Conservation (phyloP, 92 coral and sea anemone genomes). For the Porites cylindrica region DNA sequence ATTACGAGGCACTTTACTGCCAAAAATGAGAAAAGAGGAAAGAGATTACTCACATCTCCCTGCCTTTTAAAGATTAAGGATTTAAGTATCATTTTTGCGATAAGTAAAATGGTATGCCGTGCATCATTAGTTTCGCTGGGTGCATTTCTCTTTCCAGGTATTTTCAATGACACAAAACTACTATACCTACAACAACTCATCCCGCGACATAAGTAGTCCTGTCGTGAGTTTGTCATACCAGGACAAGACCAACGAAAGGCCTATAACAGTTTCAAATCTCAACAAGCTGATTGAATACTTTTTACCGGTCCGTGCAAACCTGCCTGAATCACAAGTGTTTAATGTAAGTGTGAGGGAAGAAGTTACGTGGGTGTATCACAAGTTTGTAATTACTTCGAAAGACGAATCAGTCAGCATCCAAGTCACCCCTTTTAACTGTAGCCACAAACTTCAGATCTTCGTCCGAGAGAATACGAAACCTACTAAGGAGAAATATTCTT, state of each 20-base stretch:
- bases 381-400: constrained; percentile 38
- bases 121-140: not conserved
- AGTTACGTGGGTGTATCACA: constrained; percentile 62
- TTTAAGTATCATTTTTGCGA: too few relatives aligned
- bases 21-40: too few relatives aligned
- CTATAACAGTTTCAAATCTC: constrained; percentile 57
- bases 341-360: constrained; percentile 22
- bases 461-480: constrained; percentile 47
- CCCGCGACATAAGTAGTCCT: constrained; percentile 61
- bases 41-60: too few relatives aligned
- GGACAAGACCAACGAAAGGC: constrained; percentile 51
- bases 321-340: constrained; percentile 53
- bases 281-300: constrained; percentile 59
- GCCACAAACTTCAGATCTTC: constrained; percentile 43
- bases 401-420: constrained; percentile 72
- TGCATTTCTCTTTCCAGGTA: constrained; percentile 37
- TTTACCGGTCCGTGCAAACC: constrained; percentile 46
- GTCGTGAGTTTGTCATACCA: constrained; percentile 72
- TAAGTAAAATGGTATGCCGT: not conserved
- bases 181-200: constrained; percentile 62
- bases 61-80: too few relatives aligned
- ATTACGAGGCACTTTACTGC: too few relatives aligned
- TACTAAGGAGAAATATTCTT: constrained; percentile 41
- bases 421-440: constrained; percentile 63
- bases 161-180: constrained; percentile 60